Conservation (phyloP, 2,888 invertebrate species). For the Tenodera sinensis region DNA sequence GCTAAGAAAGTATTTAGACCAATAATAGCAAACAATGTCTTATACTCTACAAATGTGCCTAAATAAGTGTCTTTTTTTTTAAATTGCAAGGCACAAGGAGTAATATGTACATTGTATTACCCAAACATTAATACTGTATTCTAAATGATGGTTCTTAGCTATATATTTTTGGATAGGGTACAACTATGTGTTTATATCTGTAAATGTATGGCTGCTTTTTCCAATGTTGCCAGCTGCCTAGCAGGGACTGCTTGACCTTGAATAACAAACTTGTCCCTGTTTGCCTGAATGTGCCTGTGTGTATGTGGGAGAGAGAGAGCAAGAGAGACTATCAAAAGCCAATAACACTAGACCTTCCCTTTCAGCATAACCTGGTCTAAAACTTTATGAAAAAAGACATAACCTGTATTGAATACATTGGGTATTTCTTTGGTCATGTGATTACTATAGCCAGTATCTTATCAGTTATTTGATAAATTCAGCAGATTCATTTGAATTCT, state of each 20-base stretch:
- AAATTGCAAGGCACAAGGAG: too few relatives aligned
- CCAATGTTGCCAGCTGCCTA: slow-evolving; percentile 9
- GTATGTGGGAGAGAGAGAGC: background rate
- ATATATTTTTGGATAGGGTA: background rate
- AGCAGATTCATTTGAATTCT: background rate
- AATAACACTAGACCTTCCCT: background rate
- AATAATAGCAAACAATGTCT: too few relatives aligned
- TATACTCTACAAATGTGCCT: too few relatives aligned
- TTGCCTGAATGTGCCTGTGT: background rate
- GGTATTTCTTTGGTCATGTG: background rate
- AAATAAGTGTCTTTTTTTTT: too few relatives aligned
- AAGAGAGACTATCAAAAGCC: background rate
- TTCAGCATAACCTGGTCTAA: background rate
- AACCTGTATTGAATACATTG: background rate
- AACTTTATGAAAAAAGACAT: background rate
- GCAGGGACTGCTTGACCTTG: slow-evolving; percentile 34
- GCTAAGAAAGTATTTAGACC: too few relatives aligned
- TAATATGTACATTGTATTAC: too few relatives aligned
- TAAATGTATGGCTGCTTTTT: background rate
- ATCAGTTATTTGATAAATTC: background rate
- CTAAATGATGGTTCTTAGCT: too few relatives aligned
- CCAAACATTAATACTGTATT: too few relatives aligned
- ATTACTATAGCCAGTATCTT: background rate
- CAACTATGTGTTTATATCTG: background rate
- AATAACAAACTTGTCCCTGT: slow-evolving; percentile 32